Percentiles rank a stretch among this genome's conserved stretches.
These are phyloP conservation scores for Poeciliopsis turneri DNA, from an alignment of 2,797 vertebrate genomes.

Conservation along the genomic window DNA sequence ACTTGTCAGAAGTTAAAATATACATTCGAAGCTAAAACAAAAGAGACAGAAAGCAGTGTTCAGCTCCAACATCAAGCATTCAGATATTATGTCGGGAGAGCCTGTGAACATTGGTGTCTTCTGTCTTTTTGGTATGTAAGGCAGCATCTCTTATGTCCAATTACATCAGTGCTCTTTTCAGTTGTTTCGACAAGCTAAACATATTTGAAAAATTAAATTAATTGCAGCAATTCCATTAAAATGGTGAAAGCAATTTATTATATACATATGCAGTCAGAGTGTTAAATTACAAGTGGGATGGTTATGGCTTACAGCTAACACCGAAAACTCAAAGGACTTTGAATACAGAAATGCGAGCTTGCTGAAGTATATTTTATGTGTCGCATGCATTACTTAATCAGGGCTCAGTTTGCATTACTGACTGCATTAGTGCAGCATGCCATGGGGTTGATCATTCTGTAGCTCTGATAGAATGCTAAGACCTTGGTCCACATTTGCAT, in stretches of 20 bases:
- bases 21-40: not conserved
- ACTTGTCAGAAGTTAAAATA: not conserved
- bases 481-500: not conserved
- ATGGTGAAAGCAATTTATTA: not conserved
- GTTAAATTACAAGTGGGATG: not conserved
- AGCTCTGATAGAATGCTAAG: not conserved
- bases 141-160: not conserved
- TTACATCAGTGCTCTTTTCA: not conserved
- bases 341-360: not conserved
- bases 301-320: not conserved
- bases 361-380: not conserved
- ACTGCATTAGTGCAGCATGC: not conserved
- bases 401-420: not conserved
- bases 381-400: not conserved
- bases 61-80: not conserved
- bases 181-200: not conserved
- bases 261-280: not conserved
- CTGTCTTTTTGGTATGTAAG: constrained; percentile 1
- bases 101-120: not conserved
- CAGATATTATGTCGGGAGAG: not conserved
- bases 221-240: not conserved
- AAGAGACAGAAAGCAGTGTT: not conserved
- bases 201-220: not conserved
- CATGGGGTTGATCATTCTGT: not conserved
- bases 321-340: not conserved